A percentile compares a stretch with the other conserved stretches of the same genome.
Conservation (phyloP, 2,888 invertebrate genomes). For the Smittia aterrima region DNA sequence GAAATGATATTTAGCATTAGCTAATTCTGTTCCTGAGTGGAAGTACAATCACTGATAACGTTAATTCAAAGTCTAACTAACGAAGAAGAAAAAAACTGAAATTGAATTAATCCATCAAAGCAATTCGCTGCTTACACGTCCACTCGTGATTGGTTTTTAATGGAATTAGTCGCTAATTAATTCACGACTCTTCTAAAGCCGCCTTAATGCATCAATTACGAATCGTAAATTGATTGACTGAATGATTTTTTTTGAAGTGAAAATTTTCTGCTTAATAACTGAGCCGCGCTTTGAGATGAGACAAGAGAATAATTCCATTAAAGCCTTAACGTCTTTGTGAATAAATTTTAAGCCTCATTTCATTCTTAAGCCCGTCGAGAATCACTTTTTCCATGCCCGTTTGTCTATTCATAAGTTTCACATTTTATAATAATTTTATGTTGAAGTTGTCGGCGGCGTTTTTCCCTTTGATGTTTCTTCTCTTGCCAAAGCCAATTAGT, state of each 20-base stretch:
- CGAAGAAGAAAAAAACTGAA: background rate
- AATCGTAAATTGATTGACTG: conserved; percentile 6
- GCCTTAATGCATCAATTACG: conserved; percentile 18
- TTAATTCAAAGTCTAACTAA: background rate
- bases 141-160: background rate
- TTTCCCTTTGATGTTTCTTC: conserved; percentile 28
- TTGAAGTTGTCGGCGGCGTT: background rate
- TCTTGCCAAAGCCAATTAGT: conserved; percentile 17
- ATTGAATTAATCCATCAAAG: conserved; percentile 1
- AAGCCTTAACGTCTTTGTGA: background rate
- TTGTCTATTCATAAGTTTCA: conserved; percentile 6
- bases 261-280: conserved; percentile 1
- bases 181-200: background rate
- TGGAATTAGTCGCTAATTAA: conserved; percentile 25
- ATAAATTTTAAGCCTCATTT: conserved; percentile 6
- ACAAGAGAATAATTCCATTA: conserved; percentile 16
- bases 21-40: background rate
- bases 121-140: too few species aligned
- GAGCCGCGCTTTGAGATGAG: background rate
- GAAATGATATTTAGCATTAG: background rate
- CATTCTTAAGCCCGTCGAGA: conserved; percentile 7
- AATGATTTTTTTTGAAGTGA: background rate
- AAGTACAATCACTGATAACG: background rate
- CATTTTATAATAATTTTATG: conserved; percentile 22
- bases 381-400: background rate